Conservation (phyloP, 2,113 vertebrate genomes). For the Nothobranchius kuhntae region DNA sequence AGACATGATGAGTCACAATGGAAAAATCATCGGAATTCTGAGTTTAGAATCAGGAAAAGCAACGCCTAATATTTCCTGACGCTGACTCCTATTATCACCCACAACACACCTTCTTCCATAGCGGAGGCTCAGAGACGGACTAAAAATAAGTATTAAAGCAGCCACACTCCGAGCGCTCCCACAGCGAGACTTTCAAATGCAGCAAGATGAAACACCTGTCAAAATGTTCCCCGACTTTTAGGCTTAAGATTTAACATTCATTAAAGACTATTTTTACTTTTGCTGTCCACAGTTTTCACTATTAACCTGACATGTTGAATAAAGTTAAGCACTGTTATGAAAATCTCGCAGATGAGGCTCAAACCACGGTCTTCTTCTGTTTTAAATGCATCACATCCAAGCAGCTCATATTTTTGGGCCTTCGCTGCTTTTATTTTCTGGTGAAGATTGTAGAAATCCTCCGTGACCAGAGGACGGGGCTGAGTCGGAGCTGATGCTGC, state of each 20-base stretch:
- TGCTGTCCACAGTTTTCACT: neutral
- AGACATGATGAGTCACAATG: neutral
- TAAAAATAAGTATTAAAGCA: slow-evolving; percentile 25
- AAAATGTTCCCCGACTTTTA: neutral
- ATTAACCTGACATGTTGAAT: neutral
- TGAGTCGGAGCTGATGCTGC: neutral
- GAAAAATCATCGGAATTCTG: neutral
- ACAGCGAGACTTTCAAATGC: neutral
- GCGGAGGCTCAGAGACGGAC: neutral
- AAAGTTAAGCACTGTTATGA: neutral
- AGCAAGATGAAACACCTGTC: slow-evolving; percentile 2
- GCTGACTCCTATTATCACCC: slow-evolving; percentile 3
- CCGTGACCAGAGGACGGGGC: neutral
- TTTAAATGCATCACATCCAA: neutral
- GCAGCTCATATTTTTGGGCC: neutral
- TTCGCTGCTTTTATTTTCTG: neutral
- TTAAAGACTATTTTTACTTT: neutral
- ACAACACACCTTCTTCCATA: slow-evolving; percentile 1
- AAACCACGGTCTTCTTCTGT: neutral
- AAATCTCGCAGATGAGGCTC: neutral
- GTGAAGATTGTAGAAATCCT: neutral
- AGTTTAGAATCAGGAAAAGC: neutral
- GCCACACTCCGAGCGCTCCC: neutral
- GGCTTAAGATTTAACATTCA: neutral
- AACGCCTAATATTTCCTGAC: slow-evolving; percentile 12